Conservation (phyloP, 1,140 invertebrate genomes). For the Ladona fulva region DNA sequence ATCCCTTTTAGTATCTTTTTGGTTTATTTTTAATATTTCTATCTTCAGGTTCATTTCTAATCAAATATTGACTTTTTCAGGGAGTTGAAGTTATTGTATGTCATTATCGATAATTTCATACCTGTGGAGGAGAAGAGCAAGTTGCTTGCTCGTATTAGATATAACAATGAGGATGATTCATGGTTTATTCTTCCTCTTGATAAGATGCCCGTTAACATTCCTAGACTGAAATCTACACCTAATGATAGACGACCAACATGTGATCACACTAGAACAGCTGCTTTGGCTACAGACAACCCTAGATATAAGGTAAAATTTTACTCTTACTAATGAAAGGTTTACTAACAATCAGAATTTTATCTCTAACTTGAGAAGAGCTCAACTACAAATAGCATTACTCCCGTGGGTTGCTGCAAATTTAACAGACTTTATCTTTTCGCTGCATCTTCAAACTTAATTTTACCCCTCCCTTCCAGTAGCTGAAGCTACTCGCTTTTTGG, state of each 20-base stretch:
- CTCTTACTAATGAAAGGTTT: too few species aligned
- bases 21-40: conserved; percentile 16
- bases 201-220: conserved; percentile 36
- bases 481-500: too few species aligned
- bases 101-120: conserved; percentile 96
- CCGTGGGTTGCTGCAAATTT: too few species aligned
- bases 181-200: conserved; percentile 52
- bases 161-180: conserved; percentile 80
- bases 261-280: conserved; percentile 57
- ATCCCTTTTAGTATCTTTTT: too few species aligned
- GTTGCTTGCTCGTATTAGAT: conserved; percentile 65
- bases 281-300: conserved; percentile 45
- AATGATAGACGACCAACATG: conserved; percentile 58
- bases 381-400: too few species aligned
- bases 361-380: too few species aligned
- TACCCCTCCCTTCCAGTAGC: too few species aligned
- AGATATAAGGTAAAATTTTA: conserved; percentile 40
- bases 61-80: conserved; percentile 29
- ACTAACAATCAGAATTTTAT: too few species aligned
- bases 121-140: conserved; percentile 80
- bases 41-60: conserved; percentile 23
- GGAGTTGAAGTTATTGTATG: conserved; percentile 66
- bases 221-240: conserved; percentile 52
- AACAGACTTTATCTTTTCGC: too few species aligned
- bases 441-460: too few species aligned